phyloP scores from a whole-genome alignment of 2,113 vertebrate genomes.

The Montifringilla adamsi region DNA sequence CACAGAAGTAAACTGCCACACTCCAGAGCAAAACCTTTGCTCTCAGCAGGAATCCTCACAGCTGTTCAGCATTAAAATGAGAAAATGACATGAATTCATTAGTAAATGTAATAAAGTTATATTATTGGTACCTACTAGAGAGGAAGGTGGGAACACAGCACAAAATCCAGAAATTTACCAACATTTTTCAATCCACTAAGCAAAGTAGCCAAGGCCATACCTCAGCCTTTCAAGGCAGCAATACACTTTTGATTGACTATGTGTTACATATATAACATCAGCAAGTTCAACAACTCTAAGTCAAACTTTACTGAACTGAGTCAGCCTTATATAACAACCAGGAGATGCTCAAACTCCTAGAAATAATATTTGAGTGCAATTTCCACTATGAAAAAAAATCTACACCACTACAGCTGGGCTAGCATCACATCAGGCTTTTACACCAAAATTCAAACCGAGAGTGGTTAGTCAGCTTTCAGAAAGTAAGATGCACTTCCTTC shows the following conservation, averaged over 20 bases:
- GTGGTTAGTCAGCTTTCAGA: neutral
- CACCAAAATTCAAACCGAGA: neutral
- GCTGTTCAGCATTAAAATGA: constrained; percentile 62
- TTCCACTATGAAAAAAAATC: neutral
- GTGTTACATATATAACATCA: neutral
- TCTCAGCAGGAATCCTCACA: constrained; percentile 47
- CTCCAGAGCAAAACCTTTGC: constrained; percentile 46
- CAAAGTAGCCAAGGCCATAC: neutral
- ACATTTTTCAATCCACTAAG: neutral
- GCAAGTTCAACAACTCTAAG: neutral
- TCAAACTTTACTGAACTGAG: neutral
- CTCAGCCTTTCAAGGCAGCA: neutral
- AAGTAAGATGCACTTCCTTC: neutral
- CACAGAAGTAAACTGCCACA: constrained; percentile 39
- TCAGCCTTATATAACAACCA: neutral
- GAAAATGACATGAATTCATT: constrained; percentile 3
- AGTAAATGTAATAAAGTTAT: constrained; percentile 7
- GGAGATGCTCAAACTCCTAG: neutral
- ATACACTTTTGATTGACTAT: neutral
- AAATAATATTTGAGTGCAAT: neutral
- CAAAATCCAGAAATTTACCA: neutral
- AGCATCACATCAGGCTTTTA: neutral
- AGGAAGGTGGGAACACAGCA: neutral
- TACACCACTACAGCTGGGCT: neutral
- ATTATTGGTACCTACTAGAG: neutral